Base-by-base conservation (phyloP, 2,888 invertebrate species). In the Notodonta dromedarius region DNA sequence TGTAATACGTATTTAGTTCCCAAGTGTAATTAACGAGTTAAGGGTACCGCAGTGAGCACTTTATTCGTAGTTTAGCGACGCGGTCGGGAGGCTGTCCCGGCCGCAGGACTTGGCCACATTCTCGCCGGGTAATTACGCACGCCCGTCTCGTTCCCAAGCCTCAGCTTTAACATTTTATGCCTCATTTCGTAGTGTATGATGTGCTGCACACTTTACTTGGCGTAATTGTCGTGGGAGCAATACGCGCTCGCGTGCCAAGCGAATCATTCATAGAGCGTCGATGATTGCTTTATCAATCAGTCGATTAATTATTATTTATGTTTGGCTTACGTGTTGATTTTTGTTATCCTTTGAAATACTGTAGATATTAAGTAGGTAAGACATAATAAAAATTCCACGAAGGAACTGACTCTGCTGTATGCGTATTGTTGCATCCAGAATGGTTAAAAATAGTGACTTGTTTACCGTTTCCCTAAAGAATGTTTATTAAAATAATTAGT, bases 91-190 rank as follows among this genome's bases (percentile, higher is more conserved):
- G 83, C 84, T 80, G 85, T 66, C 76, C 74, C 81, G 78, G 88
- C 86, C 87, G 82, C 89, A 89, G 89, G 88, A 87, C 86, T 83
- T 77, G 81, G 86, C 87, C 89, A 88, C 91, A 91, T 92, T 92
- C 91, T 86, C 87, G 89, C 76, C 86, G 88, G 89, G 88, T 89
- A 91, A 92, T 92, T 92, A 92, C 90, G 87, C 87, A 87, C 88
- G 88, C 86, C 81, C 84, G 85, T 86, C 85, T 86, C 86, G 86
- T 88, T 90, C 87, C 89, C 90, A 90, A 88, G 89, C 87, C 80
- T 82, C 82, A 74, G 81, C 85, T 88, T 84, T 89, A 87, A 88
- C 88, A 86, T 91, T 91, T 91, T 88, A 91, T 89, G 88, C 89
- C 89, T 89, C 87, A 90, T 91, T 90, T 89, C 83, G 86, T 85